Base-by-base conservation (phyloP, 1,140 invertebrate genomes). In the Coelopa frigida region DNA sequence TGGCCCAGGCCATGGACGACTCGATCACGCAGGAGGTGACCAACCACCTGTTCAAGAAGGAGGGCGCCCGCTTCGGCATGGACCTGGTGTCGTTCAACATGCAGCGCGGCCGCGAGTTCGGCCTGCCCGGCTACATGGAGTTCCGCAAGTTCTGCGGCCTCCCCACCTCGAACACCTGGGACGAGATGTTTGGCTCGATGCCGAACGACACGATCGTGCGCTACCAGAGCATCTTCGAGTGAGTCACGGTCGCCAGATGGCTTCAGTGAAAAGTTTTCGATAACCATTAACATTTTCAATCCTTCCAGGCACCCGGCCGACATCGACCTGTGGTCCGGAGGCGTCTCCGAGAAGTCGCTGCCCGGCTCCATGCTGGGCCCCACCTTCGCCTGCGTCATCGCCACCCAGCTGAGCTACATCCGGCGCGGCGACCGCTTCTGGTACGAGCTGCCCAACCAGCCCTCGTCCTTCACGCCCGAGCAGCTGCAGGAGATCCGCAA, bases 351-450 rank as follows among this genome's bases (percentile, higher is more conserved):
- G 68, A 77, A 83, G 39, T 82, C 87, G 3, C 72, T 93, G 33
- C 84, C 84, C 8, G 89, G 88, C 29, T 89, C 87, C 26, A 87
- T 95, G 81, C 75, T 95, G 21, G 94, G 94, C 29, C 91, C 93
- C 4, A 95, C 92, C 40, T 96, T 98, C 70, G 85, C 92, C 41
- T 98, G 94, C 61, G 79, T 99, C 36, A 93, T 99, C 54, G 92
- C 89, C 21, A 94, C 94, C 31, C 96, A 99, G 71, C 96, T 98
- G 71, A 88, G 86, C 55, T 88, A 90, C 57, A 79, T 88, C 1
- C 78, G 93, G 58, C 75, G 85, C 50, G 95, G 94, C 37, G 95
- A 98, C 70, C 78, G 94, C 59, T 98, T 95, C 70, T 98, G 93
- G 89, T 98, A 93, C 59, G 94, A 97, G 67, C 77, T 94, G 43